A percentile compares a stretch with the other conserved stretches of the same genome.
Evolutionary conservation across 2,888 invertebrate genomes (phyloP).

Genomic region (Sesamia inferens): DNA sequence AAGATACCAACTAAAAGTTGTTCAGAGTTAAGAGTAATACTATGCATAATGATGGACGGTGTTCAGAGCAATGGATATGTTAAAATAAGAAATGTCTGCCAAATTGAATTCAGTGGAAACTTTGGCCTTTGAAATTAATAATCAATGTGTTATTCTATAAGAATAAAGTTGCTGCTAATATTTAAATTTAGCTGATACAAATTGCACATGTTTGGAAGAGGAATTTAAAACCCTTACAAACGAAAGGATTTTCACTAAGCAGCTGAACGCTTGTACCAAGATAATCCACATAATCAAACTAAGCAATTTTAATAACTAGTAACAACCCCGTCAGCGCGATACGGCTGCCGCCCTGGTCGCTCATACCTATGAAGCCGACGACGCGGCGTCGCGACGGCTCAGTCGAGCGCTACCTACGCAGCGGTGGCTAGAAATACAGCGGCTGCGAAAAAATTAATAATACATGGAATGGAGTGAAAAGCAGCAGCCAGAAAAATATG

Average conservation of each 20-base stretch:
- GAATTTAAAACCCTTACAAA: background rate
- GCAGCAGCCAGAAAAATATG: background rate
- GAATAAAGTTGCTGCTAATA: too few relatives aligned
- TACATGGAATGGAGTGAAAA: slow-evolving; percentile 14
- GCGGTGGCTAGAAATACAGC: slow-evolving; percentile 11
- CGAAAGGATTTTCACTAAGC: slow-evolving; percentile 9
- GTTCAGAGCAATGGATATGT: background rate
- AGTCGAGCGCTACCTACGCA: slow-evolving; percentile 15
- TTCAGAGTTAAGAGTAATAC: background rate
- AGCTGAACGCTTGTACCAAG: slow-evolving; percentile 4
- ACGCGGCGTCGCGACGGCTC: background rate
- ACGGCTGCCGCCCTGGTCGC: background rate
- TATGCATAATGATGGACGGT: background rate
- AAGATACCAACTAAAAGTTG: background rate
- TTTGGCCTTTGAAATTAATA: background rate
- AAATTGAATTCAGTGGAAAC: slow-evolving; percentile 5
- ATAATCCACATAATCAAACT: background rate
- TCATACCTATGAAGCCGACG: background rate
- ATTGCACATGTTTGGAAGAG: too few relatives aligned
- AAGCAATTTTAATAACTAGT: too few relatives aligned
- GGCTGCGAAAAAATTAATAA: background rate
- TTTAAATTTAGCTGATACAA: too few relatives aligned
- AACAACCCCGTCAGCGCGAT: too few relatives aligned
- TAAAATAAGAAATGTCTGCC: slow-evolving; percentile 1
- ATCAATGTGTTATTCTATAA: too few relatives aligned